phyloP scores from a whole-genome alignment of 2,888 invertebrate species.

The Drosophila robusta region DNA sequence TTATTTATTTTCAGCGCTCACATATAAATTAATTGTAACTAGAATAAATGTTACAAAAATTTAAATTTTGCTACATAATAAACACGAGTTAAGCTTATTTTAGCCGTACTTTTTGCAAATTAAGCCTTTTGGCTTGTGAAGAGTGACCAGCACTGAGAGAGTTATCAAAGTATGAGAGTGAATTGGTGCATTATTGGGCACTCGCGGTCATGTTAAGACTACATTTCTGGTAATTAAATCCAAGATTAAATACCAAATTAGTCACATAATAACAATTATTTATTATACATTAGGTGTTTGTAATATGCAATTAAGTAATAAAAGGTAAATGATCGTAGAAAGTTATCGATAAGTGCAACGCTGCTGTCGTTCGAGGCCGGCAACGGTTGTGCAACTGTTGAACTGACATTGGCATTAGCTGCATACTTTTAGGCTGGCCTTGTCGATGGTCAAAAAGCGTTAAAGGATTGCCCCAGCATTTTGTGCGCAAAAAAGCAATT shows the following conservation, averaged over 20 bases:
- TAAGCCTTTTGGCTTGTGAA: conserved; percentile 6
- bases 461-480: conserved; percentile 6
- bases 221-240: neutral
- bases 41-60: neutral
- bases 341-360: conserved; percentile 35
- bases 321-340: neutral
- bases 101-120: neutral
- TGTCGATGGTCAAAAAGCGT: conserved; percentile 24
- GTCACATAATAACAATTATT: neutral
- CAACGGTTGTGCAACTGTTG: conserved; percentile 51
- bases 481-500: neutral
- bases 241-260: neutral
- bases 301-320: neutral
- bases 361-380: conserved; percentile 26
- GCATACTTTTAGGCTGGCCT: conserved; percentile 57
- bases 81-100: neutral
- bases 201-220: conserved; percentile 8
- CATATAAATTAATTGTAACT: too few species aligned
- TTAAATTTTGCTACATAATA: neutral
- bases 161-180: conserved; percentile 7
- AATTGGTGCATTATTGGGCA: conserved; percentile 17
- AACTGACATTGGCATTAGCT: conserved; percentile 39
- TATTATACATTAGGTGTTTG: neutral
- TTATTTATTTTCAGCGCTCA: neutral
- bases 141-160: conserved; percentile 28